Base-by-base conservation (phyloP, 2,113 vertebrate species). In the Callopanchax toddi region DNA sequence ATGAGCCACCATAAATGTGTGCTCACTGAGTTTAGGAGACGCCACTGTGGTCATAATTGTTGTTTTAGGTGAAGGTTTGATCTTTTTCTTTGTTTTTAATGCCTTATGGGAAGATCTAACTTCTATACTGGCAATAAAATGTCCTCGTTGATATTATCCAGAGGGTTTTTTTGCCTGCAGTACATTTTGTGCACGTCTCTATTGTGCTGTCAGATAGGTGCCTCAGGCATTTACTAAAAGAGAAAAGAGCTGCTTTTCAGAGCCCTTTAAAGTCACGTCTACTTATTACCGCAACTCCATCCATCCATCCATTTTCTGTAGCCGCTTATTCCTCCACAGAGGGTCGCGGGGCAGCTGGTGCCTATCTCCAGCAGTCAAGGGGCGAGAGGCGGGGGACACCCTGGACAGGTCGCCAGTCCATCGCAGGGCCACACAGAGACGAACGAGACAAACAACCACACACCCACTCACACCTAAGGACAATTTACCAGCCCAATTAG, bases 241-340 rank as follows among this genome's bases (percentile, higher is more conserved):
- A 58, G 68, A 53, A 66, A 60, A 40, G 44, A 66, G 53, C 26
- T 71, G 68, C 62, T 69, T 78, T 78, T 63, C 48, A 48, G 50
- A 48, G 49, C 0, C 6, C 64, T 80, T 63, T 43, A 52, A 62
- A 63, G 50, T 64, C 54, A 51, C 66, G 53, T 74, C 67, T 51
- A 58, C 44, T 22, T 45, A 26, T 36, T 20, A 37, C 29, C 11
- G 26, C 56, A 67, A 39, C 20, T n/a, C n/a, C n/a, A n/a, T n/a
- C n/a, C n/a, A n/a, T n/a, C n/a, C n/a, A n/a, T n/a, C n/a, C n/a
- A n/a, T n/a, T n/a, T n/a, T n/a, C n/a, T n/a, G n/a, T n/a, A n/a
- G n/a, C n/a, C n/a, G n/a, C n/a, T n/a, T n/a, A n/a, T n/a, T n/a
- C n/a, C n/a, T n/a, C n/a, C n/a, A n/a, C n/a, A n/a, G n/a, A n/a